These are phyloP conservation scores for Huso huso DNA, from an alignment of 2,797 vertebrate species.

Conservation along the genomic window DNA sequence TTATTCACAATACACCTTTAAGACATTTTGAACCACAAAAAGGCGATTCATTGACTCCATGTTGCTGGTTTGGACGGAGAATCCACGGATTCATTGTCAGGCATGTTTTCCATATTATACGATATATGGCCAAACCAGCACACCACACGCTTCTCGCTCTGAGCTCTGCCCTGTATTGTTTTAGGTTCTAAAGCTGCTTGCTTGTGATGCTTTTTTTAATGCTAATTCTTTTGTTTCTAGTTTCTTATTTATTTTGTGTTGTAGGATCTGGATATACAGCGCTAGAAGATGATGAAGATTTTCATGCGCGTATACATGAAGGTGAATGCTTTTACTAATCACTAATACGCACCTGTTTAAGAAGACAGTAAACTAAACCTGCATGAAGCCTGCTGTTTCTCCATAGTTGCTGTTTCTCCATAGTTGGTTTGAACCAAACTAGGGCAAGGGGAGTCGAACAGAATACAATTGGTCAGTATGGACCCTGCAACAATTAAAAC, in stretches of 20 bases:
- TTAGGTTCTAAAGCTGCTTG: too few relatives aligned
- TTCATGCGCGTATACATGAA: constrained; percentile 77
- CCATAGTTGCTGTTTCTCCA: not conserved
- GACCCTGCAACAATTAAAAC: too few relatives aligned
- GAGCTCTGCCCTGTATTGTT: not conserved
- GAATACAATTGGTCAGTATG: constrained; percentile 9
- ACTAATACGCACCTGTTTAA: constrained; percentile 43
- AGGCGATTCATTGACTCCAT: not conserved
- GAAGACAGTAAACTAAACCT: not conserved
- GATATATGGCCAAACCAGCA: not conserved
- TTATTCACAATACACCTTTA: too few relatives aligned
- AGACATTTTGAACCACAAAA: too few relatives aligned
- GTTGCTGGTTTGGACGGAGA: not conserved
- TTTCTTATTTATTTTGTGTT: constrained; percentile 47
- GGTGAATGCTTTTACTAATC: constrained; percentile 73
- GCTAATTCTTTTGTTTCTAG: constrained; percentile 55
- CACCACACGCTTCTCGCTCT: not conserved
- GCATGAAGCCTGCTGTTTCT: not conserved
- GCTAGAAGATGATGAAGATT: constrained; percentile 86
- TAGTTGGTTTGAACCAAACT: not conserved
- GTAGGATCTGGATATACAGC: constrained; percentile 87
- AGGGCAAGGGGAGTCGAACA: not conserved
- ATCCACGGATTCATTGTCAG: not conserved
- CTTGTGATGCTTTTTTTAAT: constrained; percentile 42
- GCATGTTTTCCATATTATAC: not conserved